Evolutionary conservation across 2,797 vertebrate genomes (phyloP).

Genomic region (Anabas testudineus): DNA sequence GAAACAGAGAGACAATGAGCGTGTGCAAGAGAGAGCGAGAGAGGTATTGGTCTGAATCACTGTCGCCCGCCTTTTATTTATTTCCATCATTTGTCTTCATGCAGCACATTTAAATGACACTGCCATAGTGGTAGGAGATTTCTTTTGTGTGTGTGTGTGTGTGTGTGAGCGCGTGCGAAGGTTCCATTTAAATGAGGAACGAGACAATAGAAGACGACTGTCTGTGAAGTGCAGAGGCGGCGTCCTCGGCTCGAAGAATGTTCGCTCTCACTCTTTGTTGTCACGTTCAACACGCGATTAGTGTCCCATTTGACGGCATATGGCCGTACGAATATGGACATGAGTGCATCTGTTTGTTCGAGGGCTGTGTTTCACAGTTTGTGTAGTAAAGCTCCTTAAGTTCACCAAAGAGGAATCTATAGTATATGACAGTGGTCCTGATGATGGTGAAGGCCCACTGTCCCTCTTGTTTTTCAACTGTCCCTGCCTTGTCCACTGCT

Average conservation of each 20-base stretch:
- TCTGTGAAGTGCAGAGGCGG: not conserved
- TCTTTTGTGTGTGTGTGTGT: not conserved
- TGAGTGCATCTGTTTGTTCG: not conserved
- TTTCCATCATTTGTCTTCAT: constrained; percentile 42
- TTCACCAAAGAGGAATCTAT: no score
- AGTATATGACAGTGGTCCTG: no score
- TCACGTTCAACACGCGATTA: constrained; percentile 5
- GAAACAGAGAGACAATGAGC: not conserved
- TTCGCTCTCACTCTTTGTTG: constrained; percentile 4
- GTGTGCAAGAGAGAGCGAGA: not conserved
- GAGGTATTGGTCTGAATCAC: not conserved
- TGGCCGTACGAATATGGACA: not conserved
- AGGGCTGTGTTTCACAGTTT: not conserved
- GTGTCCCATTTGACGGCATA: no score
- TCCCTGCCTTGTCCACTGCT: no score
- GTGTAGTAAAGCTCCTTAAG: no score
- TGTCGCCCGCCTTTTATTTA: constrained; percentile 20
- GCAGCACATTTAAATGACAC: constrained; percentile 29
- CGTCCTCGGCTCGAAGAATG: constrained; percentile 14
- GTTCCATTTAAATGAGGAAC: constrained; percentile 21
- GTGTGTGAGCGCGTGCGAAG: constrained; percentile 13
- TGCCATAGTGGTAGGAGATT: constrained; percentile 1
- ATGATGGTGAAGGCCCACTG: no score
- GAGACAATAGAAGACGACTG: constrained; percentile 20
- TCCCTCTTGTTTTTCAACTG: no score